A percentile compares a stretch with the other conserved stretches of the same genome.
Conservation (phyloP, 2,797 vertebrate species). For the Danio kyathit region DNA sequence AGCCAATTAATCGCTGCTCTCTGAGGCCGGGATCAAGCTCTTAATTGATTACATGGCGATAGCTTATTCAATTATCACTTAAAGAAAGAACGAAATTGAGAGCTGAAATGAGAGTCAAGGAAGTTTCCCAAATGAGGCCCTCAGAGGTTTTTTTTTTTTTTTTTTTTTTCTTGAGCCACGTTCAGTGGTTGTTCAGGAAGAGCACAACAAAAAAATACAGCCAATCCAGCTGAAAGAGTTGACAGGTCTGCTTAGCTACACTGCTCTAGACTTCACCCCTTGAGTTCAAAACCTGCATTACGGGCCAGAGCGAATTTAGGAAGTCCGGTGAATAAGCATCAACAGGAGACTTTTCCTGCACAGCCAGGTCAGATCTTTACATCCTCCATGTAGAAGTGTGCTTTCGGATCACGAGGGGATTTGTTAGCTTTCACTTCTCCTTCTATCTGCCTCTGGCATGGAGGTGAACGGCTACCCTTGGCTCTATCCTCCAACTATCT, state of each 20-base stretch:
- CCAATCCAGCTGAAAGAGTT: constrained; percentile 58
- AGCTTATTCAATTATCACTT: constrained; percentile 80
- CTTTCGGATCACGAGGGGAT: constrained; percentile 51
- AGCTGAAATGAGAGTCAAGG: constrained; percentile 43
- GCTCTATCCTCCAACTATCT: constrained; percentile 41
- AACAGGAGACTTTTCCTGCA: constrained; percentile 30
- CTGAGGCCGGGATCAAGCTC: constrained; percentile 68
- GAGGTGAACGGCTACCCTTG: constrained; percentile 48
- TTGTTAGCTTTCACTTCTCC: constrained; percentile 47
- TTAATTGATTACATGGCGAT: constrained; percentile 80
- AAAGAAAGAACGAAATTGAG: constrained; percentile 67
- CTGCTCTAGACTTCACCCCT: constrained; percentile 24
- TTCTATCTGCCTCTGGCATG: constrained; percentile 40
- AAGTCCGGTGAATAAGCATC: constrained; percentile 37
- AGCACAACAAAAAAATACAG: constrained; percentile 56
- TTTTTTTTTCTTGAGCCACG: constrained; percentile 57
- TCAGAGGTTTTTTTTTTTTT: constrained; percentile 10
- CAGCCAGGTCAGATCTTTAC: constrained; percentile 39
- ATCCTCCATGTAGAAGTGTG: constrained; percentile 38
- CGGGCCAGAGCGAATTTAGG: constrained; percentile 17
- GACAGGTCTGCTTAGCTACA: constrained; percentile 24
- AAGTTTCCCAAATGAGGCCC: constrained; percentile 68
- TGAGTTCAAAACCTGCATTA: constrained; percentile 47
- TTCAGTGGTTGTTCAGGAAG: constrained; percentile 67
- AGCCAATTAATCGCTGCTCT: constrained; percentile 79